Evolutionary conservation across 2,113 vertebrate species (phyloP).

Genomic region (Zosterops pallidus): DNA sequence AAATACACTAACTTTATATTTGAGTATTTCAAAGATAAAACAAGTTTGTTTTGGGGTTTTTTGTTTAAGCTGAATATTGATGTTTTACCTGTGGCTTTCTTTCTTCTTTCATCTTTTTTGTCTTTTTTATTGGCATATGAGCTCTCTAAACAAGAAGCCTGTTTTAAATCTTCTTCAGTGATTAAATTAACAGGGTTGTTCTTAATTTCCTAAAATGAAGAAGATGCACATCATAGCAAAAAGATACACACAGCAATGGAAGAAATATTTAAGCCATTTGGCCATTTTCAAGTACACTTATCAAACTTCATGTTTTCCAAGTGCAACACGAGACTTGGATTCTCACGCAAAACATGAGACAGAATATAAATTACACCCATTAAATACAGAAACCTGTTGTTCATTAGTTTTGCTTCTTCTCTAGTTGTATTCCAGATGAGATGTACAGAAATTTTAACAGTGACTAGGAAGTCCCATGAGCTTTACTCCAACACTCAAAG

Average conservation of each 20-base stretch:
- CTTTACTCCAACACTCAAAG: fast-evolving
- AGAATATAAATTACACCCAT: not conserved
- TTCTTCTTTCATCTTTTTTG: slow-evolving; percentile 90
- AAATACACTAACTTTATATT: not conserved
- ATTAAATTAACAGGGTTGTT: slow-evolving; percentile 90
- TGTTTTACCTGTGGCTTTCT: slow-evolving; percentile 84
- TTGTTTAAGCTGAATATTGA: not conserved
- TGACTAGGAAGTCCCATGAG: not conserved
- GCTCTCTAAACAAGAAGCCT: slow-evolving; percentile 76
- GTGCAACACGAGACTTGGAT: not conserved
- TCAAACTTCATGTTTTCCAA: not conserved
- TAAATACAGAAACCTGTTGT: not conserved
- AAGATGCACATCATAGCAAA: not conserved
- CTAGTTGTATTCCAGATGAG: not conserved
- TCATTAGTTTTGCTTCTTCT: not conserved
- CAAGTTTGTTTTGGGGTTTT: not conserved
- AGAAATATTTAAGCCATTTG: not conserved
- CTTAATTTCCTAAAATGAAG: slow-evolving; percentile 87
- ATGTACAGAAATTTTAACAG: not conserved
- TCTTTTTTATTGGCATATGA: slow-evolving; percentile 82
- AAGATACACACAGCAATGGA: not conserved
- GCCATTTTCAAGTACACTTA: not conserved
- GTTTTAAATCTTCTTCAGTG: slow-evolving; percentile 91
- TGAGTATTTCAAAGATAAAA: not conserved
- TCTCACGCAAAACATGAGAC: not conserved